Conservation (phyloP, 1,140 invertebrate species). For the Drosophila paulistorum region DNA sequence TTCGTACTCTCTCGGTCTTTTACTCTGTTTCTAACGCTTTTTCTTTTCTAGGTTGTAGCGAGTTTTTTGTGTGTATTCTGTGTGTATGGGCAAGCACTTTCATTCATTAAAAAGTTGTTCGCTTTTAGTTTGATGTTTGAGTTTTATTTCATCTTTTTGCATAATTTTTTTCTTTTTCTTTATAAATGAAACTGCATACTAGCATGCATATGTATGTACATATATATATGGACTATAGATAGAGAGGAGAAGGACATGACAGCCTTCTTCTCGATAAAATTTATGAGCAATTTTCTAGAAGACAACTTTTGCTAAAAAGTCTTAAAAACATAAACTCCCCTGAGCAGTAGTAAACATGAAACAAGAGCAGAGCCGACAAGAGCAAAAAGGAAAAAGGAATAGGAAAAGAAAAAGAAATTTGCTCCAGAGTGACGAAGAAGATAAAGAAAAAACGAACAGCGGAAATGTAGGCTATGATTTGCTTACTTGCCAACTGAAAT, state of each 20-base stretch:
- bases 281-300: slow-evolving; percentile 42
- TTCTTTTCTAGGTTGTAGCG: background rate
- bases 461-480: slow-evolving; percentile 80
- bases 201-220: background rate
- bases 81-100: background rate
- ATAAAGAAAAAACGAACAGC: slow-evolving; percentile 65
- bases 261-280: slow-evolving; percentile 32
- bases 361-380: slow-evolving; percentile 23
- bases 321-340: slow-evolving; percentile 7
- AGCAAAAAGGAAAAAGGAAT: slow-evolving; percentile 8
- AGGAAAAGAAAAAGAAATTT: slow-evolving; percentile 25
- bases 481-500: slow-evolving; percentile 64
- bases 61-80: background rate
- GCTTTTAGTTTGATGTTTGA: slow-evolving; percentile 13
- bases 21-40: background rate
- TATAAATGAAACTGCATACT: slow-evolving; percentile 10
- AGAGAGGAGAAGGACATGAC: slow-evolving; percentile 5
- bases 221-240: too few relatives aligned
- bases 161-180: background rate
- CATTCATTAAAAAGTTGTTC: slow-evolving; percentile 13
- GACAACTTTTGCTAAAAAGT: slow-evolving; percentile 33
- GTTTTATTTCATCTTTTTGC: slow-evolving; percentile 1
- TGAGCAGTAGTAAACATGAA: slow-evolving; percentile 8
- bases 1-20: background rate
- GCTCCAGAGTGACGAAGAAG: slow-evolving; percentile 8